phyloP scores from a whole-genome alignment of 2,113 vertebrate genomes.

The Otolemur garnettii region DNA sequence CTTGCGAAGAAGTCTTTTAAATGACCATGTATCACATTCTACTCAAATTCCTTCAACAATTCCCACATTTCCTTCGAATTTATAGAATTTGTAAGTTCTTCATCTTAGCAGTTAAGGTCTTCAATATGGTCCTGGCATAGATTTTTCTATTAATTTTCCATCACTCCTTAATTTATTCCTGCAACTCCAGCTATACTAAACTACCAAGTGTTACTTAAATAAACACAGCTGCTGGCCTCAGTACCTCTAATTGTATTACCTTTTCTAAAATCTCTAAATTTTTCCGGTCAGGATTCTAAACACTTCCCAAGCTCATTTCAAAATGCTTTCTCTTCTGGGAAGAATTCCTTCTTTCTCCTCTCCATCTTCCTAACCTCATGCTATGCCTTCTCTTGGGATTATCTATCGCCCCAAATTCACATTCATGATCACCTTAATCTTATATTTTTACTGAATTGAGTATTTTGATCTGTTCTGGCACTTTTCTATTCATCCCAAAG shows the following conservation, averaged over 20 bases:
- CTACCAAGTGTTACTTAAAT: not conserved
- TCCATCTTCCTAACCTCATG: not conserved
- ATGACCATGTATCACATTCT: not conserved
- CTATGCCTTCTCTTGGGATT: not conserved
- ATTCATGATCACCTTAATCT: not conserved
- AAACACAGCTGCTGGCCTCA: not conserved
- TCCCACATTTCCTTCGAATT: not conserved
- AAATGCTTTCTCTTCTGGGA: not conserved
- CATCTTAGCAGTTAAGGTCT: not conserved
- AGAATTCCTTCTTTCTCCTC: not conserved
- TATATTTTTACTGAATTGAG: not conserved
- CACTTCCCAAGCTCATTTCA: not conserved
- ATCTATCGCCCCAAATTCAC: not conserved
- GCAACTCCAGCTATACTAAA: not conserved
- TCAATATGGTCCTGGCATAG: not conserved
- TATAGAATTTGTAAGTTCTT: not conserved
- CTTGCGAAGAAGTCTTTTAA: conserved; percentile 4
- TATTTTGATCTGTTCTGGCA: not conserved
- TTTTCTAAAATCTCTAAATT: not conserved
- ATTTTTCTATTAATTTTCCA: not conserved
- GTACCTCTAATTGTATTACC: not conserved
- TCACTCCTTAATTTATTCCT: not conserved
- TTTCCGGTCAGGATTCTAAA: not conserved
- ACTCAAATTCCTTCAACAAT: not conserved
- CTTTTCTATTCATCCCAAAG: not conserved